Conservation (phyloP, 92 coral and sea anemone genomes). For the Heteractis magnifica region DNA sequence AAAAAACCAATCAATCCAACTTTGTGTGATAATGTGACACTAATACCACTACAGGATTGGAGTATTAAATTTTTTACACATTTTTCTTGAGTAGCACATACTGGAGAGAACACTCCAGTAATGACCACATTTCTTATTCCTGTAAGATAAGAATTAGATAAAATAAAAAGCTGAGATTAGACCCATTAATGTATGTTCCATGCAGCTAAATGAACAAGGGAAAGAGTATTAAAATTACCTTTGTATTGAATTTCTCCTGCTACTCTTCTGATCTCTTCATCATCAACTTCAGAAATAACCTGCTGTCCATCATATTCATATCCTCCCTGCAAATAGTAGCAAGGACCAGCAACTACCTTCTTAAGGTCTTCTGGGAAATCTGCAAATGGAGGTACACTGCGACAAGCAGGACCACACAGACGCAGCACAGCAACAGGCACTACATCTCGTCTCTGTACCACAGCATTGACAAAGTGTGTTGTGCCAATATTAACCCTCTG, state of each 20-base stretch:
- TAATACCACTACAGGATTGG: conserved; percentile 58
- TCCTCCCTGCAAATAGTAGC: conserved; percentile 83
- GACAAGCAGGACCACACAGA: conserved; percentile 88
- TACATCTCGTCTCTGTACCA: conserved; percentile 75
- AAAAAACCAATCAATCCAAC: conserved; percentile 80
- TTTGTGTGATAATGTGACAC: conserved; percentile 80
- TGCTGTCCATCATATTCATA: conserved; percentile 68
- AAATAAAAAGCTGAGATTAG: background rate
- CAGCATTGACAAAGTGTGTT: conserved; percentile 95
- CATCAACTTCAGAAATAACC: conserved; percentile 56
- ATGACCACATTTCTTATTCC: conserved; percentile 75
- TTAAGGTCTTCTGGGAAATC: conserved; percentile 87
- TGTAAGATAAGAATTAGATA: conserved; percentile 5
- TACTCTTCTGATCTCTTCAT: conserved; percentile 59
- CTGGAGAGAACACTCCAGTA: conserved; percentile 87
- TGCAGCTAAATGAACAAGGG: background rate
- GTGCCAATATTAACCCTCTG: conserved; percentile 90
- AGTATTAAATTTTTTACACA: conserved; percentile 59
- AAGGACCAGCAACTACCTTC: conserved; percentile 57
- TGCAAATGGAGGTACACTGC: conserved; percentile 76
- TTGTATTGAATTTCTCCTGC: conserved; percentile 53
- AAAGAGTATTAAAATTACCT: background rate
- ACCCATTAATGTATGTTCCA: background rate
- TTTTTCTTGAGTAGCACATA: conserved; percentile 68
- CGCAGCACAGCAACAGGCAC: conserved; percentile 80